phyloP scores from a whole-genome alignment of 2,888 invertebrate genomes.

The Gryllus longicercus region DNA sequence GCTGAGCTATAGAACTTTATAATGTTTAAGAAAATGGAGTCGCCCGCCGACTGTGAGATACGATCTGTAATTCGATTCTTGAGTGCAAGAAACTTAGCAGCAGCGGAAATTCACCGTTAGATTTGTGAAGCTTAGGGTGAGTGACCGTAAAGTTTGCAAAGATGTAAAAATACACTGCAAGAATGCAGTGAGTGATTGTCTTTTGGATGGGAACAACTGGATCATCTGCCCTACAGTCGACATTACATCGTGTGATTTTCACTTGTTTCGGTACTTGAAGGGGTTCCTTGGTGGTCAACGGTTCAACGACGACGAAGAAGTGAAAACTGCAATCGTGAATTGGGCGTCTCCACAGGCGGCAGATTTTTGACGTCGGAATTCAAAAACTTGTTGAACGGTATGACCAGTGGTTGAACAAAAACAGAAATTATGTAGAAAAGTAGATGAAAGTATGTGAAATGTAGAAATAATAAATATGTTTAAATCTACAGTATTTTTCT shows the following conservation, averaged over 20 bases:
- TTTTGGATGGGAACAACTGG: neutral
- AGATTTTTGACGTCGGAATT: neutral
- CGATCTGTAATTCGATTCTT: neutral
- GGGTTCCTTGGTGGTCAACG: neutral
- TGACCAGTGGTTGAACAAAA: neutral
- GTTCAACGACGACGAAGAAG: neutral
- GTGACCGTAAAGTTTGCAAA: neutral
- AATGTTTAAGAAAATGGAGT: neutral
- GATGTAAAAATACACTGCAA: neutral
- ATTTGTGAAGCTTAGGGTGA: neutral
- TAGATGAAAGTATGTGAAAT: neutral
- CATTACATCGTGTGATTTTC: neutral
- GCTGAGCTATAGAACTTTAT: neutral
- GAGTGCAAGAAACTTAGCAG: constrained; percentile 19
- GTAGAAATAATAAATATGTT: no score
- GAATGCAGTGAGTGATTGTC: neutral
- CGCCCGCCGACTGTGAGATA: neutral
- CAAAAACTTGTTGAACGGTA: neutral
- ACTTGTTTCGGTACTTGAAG: neutral
- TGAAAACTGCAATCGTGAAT: neutral
- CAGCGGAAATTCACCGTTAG: neutral
- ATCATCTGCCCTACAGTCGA: neutral
- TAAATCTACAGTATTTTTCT: no score
- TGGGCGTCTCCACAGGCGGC: neutral
- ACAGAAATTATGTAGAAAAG: neutral